Conservation (phyloP, 1,140 invertebrate genomes). For the Lepidurus apus region DNA sequence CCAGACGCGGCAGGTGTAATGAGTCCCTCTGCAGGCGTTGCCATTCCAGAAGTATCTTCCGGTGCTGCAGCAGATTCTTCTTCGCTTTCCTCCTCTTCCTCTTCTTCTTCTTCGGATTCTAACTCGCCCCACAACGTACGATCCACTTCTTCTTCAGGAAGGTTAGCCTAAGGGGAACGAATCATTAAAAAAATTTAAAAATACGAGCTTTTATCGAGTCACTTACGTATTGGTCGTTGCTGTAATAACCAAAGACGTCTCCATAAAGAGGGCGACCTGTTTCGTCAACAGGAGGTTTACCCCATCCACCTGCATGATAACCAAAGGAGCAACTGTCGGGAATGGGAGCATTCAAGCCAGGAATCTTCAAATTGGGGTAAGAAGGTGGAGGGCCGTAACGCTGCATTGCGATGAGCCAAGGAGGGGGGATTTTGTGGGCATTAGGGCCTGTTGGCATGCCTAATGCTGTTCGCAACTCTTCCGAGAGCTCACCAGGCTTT, state of each 20-base stretch:
- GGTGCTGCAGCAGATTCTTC: conserved; percentile 54
- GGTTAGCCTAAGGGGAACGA: conserved; percentile 40
- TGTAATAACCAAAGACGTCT: conserved; percentile 82
- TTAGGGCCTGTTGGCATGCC: conserved; percentile 97
- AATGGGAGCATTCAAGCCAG: conserved; percentile 86
- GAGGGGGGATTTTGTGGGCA: conserved; percentile 79
- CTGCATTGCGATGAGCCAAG: conserved; percentile 99
- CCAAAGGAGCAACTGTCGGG: conserved; percentile 96
- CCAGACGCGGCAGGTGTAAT: conserved; percentile 83
- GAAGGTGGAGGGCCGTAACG: conserved; percentile 98
- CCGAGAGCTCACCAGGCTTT: conserved; percentile 94
- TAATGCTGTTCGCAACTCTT: conserved; percentile 90
- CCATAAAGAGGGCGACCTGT: conserved; percentile 95
- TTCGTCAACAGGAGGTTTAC: conserved; percentile 99
- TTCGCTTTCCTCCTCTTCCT: conserved; percentile 67
- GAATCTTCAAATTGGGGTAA: conserved; percentile 97
- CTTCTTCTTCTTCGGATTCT: conserved; percentile 78
- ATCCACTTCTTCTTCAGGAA: conserved; percentile 82
- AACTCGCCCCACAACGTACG: conserved; percentile 93
- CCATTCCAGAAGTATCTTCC: conserved; percentile 62
- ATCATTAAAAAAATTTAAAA: conserved; percentile 10
- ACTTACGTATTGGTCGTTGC: conserved; percentile 26
- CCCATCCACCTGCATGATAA: conserved; percentile 98
- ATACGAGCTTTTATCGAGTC: conserved; percentile 5
- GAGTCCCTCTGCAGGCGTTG: conserved; percentile 78